phyloP scores from a whole-genome alignment of 1,140 invertebrate species.

The Caenorhabditis briggsae region DNA sequence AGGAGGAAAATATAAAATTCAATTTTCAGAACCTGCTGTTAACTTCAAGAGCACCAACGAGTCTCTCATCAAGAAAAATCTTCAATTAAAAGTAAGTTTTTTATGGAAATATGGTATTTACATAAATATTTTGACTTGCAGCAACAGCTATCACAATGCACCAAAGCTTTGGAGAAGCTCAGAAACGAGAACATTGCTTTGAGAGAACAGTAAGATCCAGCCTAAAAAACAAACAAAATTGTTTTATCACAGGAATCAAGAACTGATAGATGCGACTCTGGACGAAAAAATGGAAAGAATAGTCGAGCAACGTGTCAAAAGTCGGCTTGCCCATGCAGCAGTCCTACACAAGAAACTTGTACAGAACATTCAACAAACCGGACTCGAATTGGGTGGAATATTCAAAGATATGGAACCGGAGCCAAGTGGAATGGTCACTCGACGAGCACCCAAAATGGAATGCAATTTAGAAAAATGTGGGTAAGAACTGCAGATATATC shows the following conservation, averaged over 20 bases:
- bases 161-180: constrained; percentile 26
- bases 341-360: constrained; percentile 22
- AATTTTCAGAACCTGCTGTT: not conserved
- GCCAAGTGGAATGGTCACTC: not conserved
- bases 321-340: constrained; percentile 7
- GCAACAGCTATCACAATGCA: constrained; percentile 26
- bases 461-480: constrained; percentile 7
- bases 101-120: not conserved
- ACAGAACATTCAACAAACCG: constrained; percentile 16
- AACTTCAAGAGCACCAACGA: constrained; percentile 42
- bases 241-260: constrained; percentile 35
- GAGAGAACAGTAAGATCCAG: too few species aligned
- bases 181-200: constrained; percentile 21
- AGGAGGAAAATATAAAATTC: not conserved
- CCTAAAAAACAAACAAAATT: too few species aligned
- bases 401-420: constrained; percentile 45
- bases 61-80: constrained; percentile 25
- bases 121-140: not conserved
- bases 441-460: not conserved
- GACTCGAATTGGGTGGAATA: constrained; percentile 18
- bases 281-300: not conserved
- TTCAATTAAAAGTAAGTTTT: not conserved
- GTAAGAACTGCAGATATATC: not conserved
- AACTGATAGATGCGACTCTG: constrained; percentile 5
- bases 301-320: constrained; percentile 17